Conservation (phyloP, 2,797 vertebrate genomes). For the Falco rusticolus region DNA sequence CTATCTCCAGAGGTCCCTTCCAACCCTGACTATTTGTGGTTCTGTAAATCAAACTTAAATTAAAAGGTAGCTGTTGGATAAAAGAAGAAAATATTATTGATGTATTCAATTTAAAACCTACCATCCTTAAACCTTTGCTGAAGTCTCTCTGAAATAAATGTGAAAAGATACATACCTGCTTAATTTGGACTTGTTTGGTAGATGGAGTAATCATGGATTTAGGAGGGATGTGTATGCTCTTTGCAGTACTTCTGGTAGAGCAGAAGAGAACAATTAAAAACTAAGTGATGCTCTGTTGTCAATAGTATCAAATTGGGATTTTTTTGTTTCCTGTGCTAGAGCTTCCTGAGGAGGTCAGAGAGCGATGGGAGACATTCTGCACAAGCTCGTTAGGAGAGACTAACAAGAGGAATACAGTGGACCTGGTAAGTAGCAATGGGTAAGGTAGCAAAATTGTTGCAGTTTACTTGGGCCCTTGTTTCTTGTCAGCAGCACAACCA, state of each 20-base stretch:
- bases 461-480: not conserved
- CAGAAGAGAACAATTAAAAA: not conserved
- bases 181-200: not conserved
- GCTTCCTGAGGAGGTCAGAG: slow-evolving; percentile 88
- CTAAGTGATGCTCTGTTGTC: not conserved
- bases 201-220: not conserved
- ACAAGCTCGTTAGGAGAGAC: slow-evolving; percentile 93
- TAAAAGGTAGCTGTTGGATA: not conserved
- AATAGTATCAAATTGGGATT: not conserved
- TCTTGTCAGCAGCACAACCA: not conserved
- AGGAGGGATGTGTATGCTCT: not conserved
- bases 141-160: not conserved
- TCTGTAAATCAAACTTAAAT: not conserved
- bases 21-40: too few relatives aligned
- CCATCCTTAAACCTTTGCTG: not conserved
- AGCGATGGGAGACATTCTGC: slow-evolving; percentile 94
- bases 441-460: not conserved
- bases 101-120: not conserved
- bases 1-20: too few relatives aligned
- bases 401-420: slow-evolving; percentile 93
- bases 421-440: slow-evolving; percentile 82
- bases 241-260: not conserved
- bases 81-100: not conserved
- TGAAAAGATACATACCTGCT: not conserved
- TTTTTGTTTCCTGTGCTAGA: slow-evolving; percentile 77